Percentiles rank a stretch among this genome's conserved stretches.
These are phyloP conservation scores for Galerucella nymphaeae DNA, from an alignment of 2,888 invertebrate species.

Conservation along the genomic window DNA sequence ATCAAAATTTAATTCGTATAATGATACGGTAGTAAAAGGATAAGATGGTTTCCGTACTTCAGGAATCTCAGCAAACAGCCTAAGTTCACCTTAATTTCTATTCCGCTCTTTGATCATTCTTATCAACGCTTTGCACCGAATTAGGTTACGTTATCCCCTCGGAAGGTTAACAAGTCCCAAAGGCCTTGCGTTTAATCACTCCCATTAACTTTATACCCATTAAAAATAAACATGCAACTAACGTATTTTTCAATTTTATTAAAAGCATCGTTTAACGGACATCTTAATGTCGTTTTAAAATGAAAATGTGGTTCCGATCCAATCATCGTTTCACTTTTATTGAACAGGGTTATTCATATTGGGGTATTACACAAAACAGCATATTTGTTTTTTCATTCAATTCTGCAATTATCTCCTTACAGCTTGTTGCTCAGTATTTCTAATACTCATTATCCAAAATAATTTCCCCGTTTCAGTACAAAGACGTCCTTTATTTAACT, in stretches of 20 bases:
- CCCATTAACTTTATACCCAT: slow-evolving; percentile 13
- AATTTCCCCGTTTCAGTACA: too few relatives aligned
- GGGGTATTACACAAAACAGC: too few relatives aligned
- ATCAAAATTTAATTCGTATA: neutral
- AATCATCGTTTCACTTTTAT: neutral
- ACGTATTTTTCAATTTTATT: slow-evolving; percentile 13
- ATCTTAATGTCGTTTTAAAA: slow-evolving; percentile 7
- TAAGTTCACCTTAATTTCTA: neutral
- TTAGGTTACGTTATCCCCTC: slow-evolving; percentile 6
- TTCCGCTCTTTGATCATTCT: slow-evolving; percentile 15
- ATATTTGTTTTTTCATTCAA: too few relatives aligned
- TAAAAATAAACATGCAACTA: slow-evolving; percentile 17
- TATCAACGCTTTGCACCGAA: slow-evolving; percentile 14
- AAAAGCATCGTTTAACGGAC: neutral
- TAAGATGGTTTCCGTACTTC: neutral
- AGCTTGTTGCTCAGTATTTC: too few relatives aligned
- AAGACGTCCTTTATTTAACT: too few relatives aligned
- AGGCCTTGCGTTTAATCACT: slow-evolving; percentile 6
- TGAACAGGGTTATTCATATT: neutral
- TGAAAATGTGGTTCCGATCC: neutral
- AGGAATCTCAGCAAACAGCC: slow-evolving; percentile 11
- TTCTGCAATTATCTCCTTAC: too few relatives aligned
- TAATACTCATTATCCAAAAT: too few relatives aligned
- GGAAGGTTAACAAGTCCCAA: slow-evolving; percentile 15
- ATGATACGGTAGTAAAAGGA: neutral